Percentiles rank a stretch among this genome's conserved stretches.
Evolutionary conservation across 2,113 vertebrate species (phyloP).

Genomic region (Petrocephalus microphthalmus): DNA sequence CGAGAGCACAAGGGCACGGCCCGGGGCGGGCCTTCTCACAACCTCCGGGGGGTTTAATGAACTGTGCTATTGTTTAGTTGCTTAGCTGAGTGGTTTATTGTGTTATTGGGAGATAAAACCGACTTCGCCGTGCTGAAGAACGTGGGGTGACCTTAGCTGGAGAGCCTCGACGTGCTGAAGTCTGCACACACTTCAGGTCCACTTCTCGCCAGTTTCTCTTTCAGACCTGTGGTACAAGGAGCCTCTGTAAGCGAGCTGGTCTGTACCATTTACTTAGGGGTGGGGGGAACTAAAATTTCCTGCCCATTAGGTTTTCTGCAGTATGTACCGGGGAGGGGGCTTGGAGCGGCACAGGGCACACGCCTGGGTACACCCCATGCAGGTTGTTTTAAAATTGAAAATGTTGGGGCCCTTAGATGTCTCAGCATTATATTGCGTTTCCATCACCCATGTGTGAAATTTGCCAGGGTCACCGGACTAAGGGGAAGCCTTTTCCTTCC

Average conservation of each 20-base stretch:
- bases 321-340: background rate
- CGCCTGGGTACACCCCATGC: background rate
- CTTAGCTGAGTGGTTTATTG: slow-evolving; percentile 5
- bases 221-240: background rate
- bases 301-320: background rate
- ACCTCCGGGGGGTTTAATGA: background rate
- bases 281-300: background rate
- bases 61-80: slow-evolving; percentile 9
- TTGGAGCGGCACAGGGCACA: background rate
- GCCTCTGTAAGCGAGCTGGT: background rate
- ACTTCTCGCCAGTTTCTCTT: background rate
- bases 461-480: background rate
- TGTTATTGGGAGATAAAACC: background rate
- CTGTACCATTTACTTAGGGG: background rate
- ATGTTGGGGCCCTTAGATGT: background rate
- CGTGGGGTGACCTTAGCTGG: background rate
- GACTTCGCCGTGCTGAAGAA: background rate
- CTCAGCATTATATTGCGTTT: background rate
- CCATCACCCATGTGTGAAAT: background rate
- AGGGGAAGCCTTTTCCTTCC: background rate
- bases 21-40: background rate
- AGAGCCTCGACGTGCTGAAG: background rate
- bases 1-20: background rate
- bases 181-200: background rate
- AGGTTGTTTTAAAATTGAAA: background rate